Base-by-base conservation (phyloP, 2,888 invertebrate species). In the Cantharis rufa region DNA sequence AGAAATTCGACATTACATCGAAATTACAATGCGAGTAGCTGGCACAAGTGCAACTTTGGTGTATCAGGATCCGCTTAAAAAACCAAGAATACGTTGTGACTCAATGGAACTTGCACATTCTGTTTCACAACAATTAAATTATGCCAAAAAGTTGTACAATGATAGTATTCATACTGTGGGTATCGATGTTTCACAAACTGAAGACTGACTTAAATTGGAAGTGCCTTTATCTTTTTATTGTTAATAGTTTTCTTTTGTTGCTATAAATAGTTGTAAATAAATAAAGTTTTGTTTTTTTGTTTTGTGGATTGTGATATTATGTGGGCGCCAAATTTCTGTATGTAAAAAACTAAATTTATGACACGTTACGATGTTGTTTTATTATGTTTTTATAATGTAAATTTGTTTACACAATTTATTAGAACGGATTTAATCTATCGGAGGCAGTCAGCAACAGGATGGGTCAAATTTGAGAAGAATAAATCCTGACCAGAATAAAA, bases 71-170 rank as follows among this genome's bases (percentile, higher is more conserved):
- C 88, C 90, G 1, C 88, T 92, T 84, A 92, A 93, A 83, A 90
- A 93, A 81, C 95, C 95, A 62, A 92, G 93, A 86, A 94, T 96
- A 81, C 91, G 94, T 84, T 95, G 95, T 87, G 94, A 95, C 87
- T 91, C 91, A 80, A 91, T 91, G 76, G 91, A 91, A 81, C 91
- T 94, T 80, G 94, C 95, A 15, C 90, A 90, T 80, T 91, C 92
- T 89, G 92, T 93, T 80, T 92, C 93, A 24, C 92, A 94, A 81
- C 94, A 96, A 90, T 95, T 98, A 80, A 96, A 95, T 85, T 95
- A 95, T 88, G 97, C 97, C 74, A 94, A 95, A 87, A 93, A 93
- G 84, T 92, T 96, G 86, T 94, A 94, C 88, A 93, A 95, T 86
- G 97, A 97, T 89, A 91, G 93, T 80, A 91, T 92, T 84, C 93